phyloP scores from a whole-genome alignment of 2,888 invertebrate species.

The Acleris cristana region DNA sequence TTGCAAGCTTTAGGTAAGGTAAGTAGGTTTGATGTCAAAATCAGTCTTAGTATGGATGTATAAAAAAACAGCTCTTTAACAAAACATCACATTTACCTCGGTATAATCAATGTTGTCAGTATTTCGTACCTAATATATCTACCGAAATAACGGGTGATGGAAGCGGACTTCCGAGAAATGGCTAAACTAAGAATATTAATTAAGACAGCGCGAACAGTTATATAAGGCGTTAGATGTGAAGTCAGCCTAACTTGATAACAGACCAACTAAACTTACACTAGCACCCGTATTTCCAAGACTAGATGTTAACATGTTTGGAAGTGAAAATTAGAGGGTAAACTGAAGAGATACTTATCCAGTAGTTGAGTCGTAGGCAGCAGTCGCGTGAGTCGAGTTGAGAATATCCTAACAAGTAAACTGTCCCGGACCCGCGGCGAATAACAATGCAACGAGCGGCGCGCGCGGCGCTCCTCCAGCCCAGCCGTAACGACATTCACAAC shows the following conservation, averaged over 20 bases:
- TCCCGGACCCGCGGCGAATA: constrained; percentile 43
- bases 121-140: no score
- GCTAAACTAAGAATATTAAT: background rate
- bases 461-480: constrained; percentile 43
- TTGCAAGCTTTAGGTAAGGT: no score
- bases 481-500: constrained; percentile 53
- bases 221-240: constrained; percentile 2
- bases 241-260: constrained; percentile 20
- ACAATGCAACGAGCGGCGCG: constrained; percentile 39
- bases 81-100: no score
- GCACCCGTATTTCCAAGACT: constrained; percentile 41
- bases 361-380: constrained; percentile 51
- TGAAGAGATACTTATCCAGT: constrained; percentile 53
- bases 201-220: constrained; percentile 8
- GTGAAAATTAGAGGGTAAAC: constrained; percentile 69
- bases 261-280: constrained; percentile 33
- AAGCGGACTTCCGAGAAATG: no score
- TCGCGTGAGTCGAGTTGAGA: constrained; percentile 43
- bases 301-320: constrained; percentile 57
- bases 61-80: no score
- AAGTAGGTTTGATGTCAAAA: no score
- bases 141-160: no score
- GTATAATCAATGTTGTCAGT: no score
- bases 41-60: no score
- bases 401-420: constrained; percentile 65